Conservation (phyloP, 2,797 vertebrate genomes). For the Muscicapa comitata region DNA sequence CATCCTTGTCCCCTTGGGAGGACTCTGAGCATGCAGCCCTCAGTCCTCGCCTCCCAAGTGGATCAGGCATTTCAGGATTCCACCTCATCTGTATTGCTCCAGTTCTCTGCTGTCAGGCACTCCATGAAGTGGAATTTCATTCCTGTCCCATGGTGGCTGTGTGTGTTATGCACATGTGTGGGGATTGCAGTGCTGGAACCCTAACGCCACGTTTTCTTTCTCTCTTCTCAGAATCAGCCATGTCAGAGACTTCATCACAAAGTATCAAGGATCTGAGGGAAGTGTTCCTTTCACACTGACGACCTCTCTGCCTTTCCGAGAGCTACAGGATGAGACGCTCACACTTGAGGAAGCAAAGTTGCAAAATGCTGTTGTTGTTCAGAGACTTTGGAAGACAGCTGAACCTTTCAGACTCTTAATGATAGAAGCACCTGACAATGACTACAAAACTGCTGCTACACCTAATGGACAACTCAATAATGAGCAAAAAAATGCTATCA, state of each 20-base stretch:
- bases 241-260: constrained; percentile 86
- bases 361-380: constrained; percentile 88
- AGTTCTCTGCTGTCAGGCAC: background rate
- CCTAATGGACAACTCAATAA: constrained; percentile 14
- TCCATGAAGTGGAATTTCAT: background rate
- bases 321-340: constrained; percentile 79
- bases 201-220: background rate
- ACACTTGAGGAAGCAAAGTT: constrained; percentile 87
- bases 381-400: constrained; percentile 81
- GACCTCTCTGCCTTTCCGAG: constrained; percentile 84
- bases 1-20: background rate
- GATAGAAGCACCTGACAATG: background rate
- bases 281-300: constrained; percentile 83
- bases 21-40: background rate
- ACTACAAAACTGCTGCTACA: constrained; percentile 30
- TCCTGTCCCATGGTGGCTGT: background rate
- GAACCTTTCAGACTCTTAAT: constrained; percentile 63
- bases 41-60: background rate
- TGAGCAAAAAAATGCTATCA: background rate
- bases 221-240: constrained; percentile 82
- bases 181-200: background rate
- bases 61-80: background rate
- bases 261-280: constrained; percentile 77
- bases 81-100: background rate
- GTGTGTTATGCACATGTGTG: fast-evolving